Evolutionary conservation across 2,888 invertebrate species (phyloP), one percentile per base, ranked within the genome.

Genomic region (Archips xylosteana): DNA sequence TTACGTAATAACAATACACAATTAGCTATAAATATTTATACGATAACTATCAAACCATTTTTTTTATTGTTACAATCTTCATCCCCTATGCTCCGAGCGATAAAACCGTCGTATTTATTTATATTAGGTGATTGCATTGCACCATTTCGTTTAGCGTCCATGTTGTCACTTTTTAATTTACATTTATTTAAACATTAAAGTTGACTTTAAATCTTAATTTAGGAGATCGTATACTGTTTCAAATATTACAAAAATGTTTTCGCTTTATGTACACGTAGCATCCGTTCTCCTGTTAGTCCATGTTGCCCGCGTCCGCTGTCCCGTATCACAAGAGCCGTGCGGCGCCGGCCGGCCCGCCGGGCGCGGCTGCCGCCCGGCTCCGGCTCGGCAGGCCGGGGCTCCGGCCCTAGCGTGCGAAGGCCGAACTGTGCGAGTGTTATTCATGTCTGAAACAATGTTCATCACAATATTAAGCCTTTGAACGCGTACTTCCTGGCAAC

Each of bases 21-120:
- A 92, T 94, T 94, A 94, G 94, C 94, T 94, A 94, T 94, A 94
- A 94, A 94, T 94, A 94, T 94, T 92, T 94, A 94, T 94, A 94
- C 86, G 93, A 91, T 92, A 92, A 92, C 93, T 93, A 93, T 94
- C 89, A 92, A 94, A 93, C 92, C 89, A 85, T 89, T 75, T 75
- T 23, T 85, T 80, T 92, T 91, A 91, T 92, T 91, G 92, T 92
- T 92, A 90, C 89, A 89, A 86, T 88, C 87, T 85, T 89, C 89
- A 82, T 84, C 89, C 89, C 88, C 87, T 88, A 88, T 87, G 87
- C 88, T 88, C 85, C 86, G 87, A 85, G 83, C 89, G 89, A 88
- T 90, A 85, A 87, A 85, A 88, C 88, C 83, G 81, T 79, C 79
- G 80, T 85, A 82, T 80, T 84, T 84, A 81, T 86, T 84, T 88